phyloP scores from a whole-genome alignment of 2,797 vertebrate species.

The Helarctos malayanus region DNA sequence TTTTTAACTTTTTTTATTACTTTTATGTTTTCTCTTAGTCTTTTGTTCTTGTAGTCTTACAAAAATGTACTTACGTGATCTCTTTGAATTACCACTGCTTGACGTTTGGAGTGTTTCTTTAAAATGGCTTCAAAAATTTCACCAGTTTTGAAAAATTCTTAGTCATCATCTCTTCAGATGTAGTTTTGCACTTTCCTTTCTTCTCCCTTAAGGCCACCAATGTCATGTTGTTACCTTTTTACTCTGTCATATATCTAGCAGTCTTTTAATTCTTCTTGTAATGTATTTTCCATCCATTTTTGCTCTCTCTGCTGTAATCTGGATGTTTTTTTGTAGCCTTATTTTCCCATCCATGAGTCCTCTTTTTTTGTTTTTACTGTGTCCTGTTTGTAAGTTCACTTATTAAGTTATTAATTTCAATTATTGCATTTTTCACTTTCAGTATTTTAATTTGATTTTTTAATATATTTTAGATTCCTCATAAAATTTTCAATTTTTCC shows the following conservation, averaged over 20 bases:
- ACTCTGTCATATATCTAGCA: background rate
- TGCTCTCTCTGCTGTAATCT: background rate
- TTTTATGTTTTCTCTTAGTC: conserved; percentile 17
- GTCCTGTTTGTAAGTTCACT: background rate
- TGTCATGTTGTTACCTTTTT: background rate
- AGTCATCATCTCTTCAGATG: background rate
- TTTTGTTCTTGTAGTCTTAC: background rate
- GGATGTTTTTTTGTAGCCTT: background rate
- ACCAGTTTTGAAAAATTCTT: background rate
- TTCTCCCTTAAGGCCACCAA: background rate
- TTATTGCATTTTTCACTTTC: background rate
- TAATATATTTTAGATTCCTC: background rate
- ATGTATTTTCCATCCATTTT: background rate
- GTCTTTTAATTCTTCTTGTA: background rate
- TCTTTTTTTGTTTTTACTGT: background rate
- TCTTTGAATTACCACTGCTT: background rate
- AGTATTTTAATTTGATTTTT: background rate
- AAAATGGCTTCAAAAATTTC: background rate
- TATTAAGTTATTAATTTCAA: background rate
- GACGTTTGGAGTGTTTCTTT: background rate
- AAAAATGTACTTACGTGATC: background rate
- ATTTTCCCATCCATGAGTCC: background rate
- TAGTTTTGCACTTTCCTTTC: background rate
- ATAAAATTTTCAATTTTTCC: background rate
- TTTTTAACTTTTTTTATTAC: background rate